These are phyloP conservation scores for Alligator mississippiensis DNA, from an alignment of 2,113 vertebrate species.

Conservation along the genomic window DNA sequence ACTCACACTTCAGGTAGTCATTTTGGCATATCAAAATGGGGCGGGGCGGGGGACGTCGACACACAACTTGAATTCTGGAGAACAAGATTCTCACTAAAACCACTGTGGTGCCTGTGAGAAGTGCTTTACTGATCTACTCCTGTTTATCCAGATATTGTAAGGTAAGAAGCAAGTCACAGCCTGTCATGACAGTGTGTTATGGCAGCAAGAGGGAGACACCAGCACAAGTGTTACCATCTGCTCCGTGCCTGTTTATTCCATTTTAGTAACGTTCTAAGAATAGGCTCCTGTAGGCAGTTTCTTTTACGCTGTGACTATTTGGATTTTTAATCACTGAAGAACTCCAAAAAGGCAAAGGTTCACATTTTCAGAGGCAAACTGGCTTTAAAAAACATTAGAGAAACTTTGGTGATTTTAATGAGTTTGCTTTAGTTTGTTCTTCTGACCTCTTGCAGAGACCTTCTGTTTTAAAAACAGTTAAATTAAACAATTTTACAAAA, in stretches of 20 bases:
- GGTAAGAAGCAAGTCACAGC: no score
- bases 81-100: background rate
- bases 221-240: no score
- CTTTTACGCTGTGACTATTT: background rate
- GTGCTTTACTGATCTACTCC: background rate
- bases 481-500: conserved; percentile 52
- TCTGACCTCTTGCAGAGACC: conserved; percentile 18
- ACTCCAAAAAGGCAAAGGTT: background rate
- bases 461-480: conserved; percentile 41
- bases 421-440: conserved; percentile 3
- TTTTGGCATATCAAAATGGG: background rate
- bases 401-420: background rate
- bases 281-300: background rate
- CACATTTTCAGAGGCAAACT: background rate
- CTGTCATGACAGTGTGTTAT: no score
- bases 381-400: background rate
- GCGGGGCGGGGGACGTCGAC: no score
- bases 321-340: background rate
- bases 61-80: background rate
- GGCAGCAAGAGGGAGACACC: no score
- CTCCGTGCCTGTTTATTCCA: no score
- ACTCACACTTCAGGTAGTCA: background rate
- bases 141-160: background rate
- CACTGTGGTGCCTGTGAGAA: background rate
- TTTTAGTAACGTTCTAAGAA: background rate